Conservation (phyloP, 2,113 vertebrate genomes). For the Fregetta grallaria region DNA sequence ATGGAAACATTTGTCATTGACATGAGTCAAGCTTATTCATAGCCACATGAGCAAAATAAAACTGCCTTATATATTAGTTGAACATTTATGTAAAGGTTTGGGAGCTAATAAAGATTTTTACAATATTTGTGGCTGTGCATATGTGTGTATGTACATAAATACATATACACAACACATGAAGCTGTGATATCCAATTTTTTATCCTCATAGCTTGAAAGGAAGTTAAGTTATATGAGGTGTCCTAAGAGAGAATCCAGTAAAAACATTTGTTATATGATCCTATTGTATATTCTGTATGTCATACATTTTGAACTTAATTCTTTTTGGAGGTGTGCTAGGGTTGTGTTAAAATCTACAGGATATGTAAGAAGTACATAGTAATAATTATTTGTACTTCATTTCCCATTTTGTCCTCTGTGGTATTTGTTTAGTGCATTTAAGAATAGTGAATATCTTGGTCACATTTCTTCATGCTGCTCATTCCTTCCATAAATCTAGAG, state of each 20-base stretch:
- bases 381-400: not conserved
- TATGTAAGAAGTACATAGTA: not conserved
- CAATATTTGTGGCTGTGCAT: not conserved
- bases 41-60: constrained; percentile 3
- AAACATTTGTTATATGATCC: not conserved
- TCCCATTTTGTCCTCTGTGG: not conserved
- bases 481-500: not conserved
- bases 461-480: not conserved
- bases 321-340: not conserved
- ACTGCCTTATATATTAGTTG: not conserved
- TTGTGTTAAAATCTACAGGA: not conserved
- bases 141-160: not conserved
- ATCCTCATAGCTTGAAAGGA: not conserved
- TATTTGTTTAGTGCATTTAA: not conserved
- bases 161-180: not conserved
- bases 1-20: not conserved
- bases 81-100: not conserved
- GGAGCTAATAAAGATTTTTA: not conserved
- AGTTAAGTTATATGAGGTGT: not conserved
- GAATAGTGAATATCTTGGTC: not conserved
- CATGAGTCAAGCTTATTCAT: constrained; percentile 7
- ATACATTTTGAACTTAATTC: not conserved
- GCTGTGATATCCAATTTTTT: not conserved
- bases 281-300: not conserved
- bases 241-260: not conserved